phyloP scores from a whole-genome alignment of 2,888 invertebrate species.

The Deladenus siricidicola region DNA sequence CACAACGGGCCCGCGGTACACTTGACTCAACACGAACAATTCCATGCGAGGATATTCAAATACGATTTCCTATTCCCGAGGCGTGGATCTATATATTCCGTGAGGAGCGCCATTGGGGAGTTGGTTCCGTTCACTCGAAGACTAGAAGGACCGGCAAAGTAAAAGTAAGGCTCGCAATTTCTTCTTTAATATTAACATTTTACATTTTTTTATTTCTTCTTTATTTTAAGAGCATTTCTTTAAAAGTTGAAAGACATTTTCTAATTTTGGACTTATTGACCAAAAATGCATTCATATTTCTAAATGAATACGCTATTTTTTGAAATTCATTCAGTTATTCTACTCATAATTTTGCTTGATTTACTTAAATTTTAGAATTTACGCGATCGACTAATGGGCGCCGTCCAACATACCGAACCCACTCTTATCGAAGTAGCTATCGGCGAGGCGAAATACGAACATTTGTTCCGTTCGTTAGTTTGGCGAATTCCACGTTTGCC shows the following conservation, averaged over 20 bases:
- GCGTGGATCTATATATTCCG: slow-evolving; percentile 98
- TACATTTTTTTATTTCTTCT: no score
- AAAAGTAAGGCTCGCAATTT: no score
- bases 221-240: no score
- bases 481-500: slow-evolving; percentile 96
- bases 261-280: no score
- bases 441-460: slow-evolving; percentile 92
- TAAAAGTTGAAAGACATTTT: no score
- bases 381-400: slow-evolving; percentile 60
- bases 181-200: no score
- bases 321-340: not conserved
- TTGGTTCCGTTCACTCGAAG: slow-evolving; percentile 90
- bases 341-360: not conserved
- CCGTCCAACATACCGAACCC: slow-evolving; percentile 79
- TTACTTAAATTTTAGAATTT: slow-evolving; percentile 42
- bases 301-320: not conserved
- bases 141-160: slow-evolving; percentile 60
- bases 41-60: slow-evolving; percentile 91
- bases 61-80: slow-evolving; percentile 88
- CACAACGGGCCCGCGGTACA: slow-evolving; percentile 65
- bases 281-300: no score
- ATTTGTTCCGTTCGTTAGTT: slow-evolving; percentile 85
- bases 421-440: slow-evolving; percentile 90
- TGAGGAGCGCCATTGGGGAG: slow-evolving; percentile 80
- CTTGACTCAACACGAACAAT: slow-evolving; percentile 83